phyloP scores from a whole-genome alignment of 2,113 vertebrate species.

The Pelodiscus sinensis region DNA sequence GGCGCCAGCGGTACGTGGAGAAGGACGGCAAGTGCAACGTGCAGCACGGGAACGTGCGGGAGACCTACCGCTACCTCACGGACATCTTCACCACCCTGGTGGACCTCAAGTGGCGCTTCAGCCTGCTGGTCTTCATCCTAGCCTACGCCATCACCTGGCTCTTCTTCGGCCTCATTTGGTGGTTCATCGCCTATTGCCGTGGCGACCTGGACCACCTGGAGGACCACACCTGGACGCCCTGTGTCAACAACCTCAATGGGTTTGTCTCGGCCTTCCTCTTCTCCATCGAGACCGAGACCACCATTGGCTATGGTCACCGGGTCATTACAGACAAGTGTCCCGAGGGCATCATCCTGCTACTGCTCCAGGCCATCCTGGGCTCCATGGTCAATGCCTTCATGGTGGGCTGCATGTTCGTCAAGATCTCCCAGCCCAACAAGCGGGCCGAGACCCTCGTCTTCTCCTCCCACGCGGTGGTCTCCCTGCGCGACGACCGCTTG shows the following conservation, averaged over 20 bases:
- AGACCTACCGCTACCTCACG: slow-evolving; percentile 95
- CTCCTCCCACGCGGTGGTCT: slow-evolving; percentile 89
- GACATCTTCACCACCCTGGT: slow-evolving; percentile 98
- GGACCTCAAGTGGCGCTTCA: slow-evolving; percentile 97
- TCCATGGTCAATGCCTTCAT: slow-evolving; percentile 99
- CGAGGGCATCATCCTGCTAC: slow-evolving; percentile 92
- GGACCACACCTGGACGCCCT: slow-evolving; percentile 93
- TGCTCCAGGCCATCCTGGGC: slow-evolving; percentile 95
- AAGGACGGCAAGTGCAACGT: slow-evolving; percentile 96
- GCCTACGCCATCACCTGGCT: slow-evolving; percentile 97
- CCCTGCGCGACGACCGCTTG: slow-evolving; percentile 83
- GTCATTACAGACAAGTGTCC: slow-evolving; percentile 98
- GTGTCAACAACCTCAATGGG: slow-evolving; percentile 96
- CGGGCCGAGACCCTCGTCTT: slow-evolving; percentile 88
- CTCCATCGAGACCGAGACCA: slow-evolving; percentile 97
- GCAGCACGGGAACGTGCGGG: slow-evolving; percentile 92
- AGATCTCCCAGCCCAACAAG: slow-evolving; percentile 92
- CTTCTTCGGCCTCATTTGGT: slow-evolving; percentile 98
- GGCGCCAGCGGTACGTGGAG: slow-evolving; percentile 94
- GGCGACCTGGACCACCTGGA: slow-evolving; percentile 96
- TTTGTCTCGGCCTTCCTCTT: slow-evolving; percentile 97
- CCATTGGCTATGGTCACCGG: slow-evolving; percentile 94
- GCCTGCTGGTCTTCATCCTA: slow-evolving; percentile 95
- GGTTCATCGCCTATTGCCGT: slow-evolving; percentile 95
- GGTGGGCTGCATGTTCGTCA: slow-evolving; percentile 92